Evolutionary conservation across 2,888 invertebrate genomes (phyloP).

Genomic region (Yponomeuta evonymella): DNA sequence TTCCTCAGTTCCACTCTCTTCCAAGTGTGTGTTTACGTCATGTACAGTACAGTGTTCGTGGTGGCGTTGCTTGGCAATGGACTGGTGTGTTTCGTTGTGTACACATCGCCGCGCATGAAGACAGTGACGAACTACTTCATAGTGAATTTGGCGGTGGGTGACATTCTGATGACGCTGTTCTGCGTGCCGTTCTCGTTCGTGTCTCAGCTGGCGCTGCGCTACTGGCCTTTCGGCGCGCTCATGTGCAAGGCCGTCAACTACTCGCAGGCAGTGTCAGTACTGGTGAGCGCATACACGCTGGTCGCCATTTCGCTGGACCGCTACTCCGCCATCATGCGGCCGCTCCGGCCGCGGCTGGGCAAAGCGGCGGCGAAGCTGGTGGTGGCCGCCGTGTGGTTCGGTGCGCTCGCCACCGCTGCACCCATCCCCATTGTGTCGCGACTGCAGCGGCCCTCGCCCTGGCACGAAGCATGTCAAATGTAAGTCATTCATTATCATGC

Average conservation of each 20-base stretch:
- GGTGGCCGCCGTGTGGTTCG: slow-evolving; percentile 83
- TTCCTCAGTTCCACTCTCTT: slow-evolving; percentile 71
- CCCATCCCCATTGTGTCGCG: slow-evolving; percentile 88
- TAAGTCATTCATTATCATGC: neutral
- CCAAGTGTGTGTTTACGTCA: slow-evolving; percentile 79
- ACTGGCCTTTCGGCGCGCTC: slow-evolving; percentile 91
- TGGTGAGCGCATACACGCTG: slow-evolving; percentile 92
- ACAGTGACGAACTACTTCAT: slow-evolving; percentile 96
- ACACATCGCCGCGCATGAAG: slow-evolving; percentile 90
- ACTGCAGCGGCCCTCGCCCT: slow-evolving; percentile 77
- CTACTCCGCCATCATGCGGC: slow-evolving; percentile 93
- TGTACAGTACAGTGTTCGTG: slow-evolving; percentile 83
- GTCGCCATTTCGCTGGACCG: slow-evolving; percentile 94
- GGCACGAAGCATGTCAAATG: slow-evolving; percentile 55
- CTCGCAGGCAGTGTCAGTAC: slow-evolving; percentile 86
- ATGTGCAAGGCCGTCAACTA: slow-evolving; percentile 91
- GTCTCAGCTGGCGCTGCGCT: slow-evolving; percentile 84
- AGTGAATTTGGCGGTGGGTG: slow-evolving; percentile 91
- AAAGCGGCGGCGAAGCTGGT: slow-evolving; percentile 81
- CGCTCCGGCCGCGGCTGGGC: slow-evolving; percentile 86
- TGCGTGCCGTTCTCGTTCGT: slow-evolving; percentile 95
- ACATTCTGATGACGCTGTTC: slow-evolving; percentile 91
- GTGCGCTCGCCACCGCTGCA: slow-evolving; percentile 86
- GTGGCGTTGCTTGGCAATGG: slow-evolving; percentile 84
- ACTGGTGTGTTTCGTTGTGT: slow-evolving; percentile 90